Evolutionary conservation across 2,113 vertebrate species (phyloP), one percentile per base, ranked within the genome.

Genomic region (Emberiza fucata): DNA sequence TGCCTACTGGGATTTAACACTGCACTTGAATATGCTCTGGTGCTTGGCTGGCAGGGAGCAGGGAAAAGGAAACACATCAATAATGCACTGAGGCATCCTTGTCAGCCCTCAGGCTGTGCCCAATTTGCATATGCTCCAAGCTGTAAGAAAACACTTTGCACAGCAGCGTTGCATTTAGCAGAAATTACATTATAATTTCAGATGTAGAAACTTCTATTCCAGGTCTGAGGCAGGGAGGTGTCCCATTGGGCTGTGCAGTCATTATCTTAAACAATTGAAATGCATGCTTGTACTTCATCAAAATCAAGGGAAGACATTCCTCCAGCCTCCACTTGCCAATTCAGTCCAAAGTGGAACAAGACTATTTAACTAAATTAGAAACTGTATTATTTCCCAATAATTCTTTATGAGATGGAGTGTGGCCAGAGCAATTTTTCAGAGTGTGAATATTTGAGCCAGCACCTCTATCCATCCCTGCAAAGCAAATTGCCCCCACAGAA

Each of bases 101-200:
- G 59, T 81, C 88, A 92, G 68, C 47, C 82, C 85, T 68, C 60
- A 68, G 79, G 76, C 86, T 81, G 72, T 71, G 92, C 61, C 54
- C 5, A 8, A 94, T 96, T 88, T 97, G 88, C 94, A 86, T 95
- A 79, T 10, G 48, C 90, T 96, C 82, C 76, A 76, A 78, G 69
- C 54, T 93, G 76, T 84, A 90, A 90, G 81, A 68, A 92, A 90
- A 84, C 80, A 94, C 82, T 94, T 81, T 39, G 72, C 88, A 65
- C 92, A 79, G 92, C 88, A 90, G 86, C 21, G 61, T 64, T 92
- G 90, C 86, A 68, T 93, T 92, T 96, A 90, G 82, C 53, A 92
- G 82, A 96, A 96, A 96, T 96, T 93, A 96, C 96, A 97, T 97
- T 96, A 94, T 88, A 79, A 97, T 96, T 96, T 97, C 90, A 95